Evolutionary conservation across 2,113 vertebrate species (phyloP).

Genomic region (Chaetodon trifascialis): DNA sequence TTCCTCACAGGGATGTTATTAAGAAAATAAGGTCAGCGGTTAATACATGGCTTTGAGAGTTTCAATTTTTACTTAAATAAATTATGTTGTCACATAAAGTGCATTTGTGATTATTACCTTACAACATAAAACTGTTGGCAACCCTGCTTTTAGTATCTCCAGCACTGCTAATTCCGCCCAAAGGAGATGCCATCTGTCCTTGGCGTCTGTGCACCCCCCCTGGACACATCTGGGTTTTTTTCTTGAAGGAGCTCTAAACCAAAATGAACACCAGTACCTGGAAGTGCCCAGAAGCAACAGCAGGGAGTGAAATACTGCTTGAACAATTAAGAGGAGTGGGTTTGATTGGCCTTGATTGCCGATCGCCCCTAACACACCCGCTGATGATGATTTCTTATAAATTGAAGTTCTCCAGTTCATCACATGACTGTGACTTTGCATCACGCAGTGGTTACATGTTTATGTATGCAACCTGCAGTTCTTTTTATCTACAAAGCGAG

Average conservation of each 20-base stretch:
- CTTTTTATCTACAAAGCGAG: not conserved
- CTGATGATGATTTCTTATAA: not conserved
- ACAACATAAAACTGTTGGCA: constrained; percentile 31
- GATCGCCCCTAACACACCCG: not conserved
- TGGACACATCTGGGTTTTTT: constrained; percentile 7
- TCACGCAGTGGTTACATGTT: not conserved
- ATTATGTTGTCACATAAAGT: constrained; percentile 44
- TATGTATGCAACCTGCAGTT: not conserved
- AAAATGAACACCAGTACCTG: not conserved
- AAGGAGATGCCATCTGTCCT: constrained; percentile 29
- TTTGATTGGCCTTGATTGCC: not conserved
- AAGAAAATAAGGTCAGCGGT: constrained; percentile 20
- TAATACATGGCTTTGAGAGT: constrained; percentile 20
- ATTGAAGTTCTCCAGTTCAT: not conserved
- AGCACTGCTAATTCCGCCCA: constrained; percentile 25
- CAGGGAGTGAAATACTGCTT: not conserved
- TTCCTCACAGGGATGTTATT: not conserved
- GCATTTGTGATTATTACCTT: constrained; percentile 50
- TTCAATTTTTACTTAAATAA: constrained; percentile 17
- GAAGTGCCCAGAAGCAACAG: constrained; percentile 8
- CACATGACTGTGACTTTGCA: not conserved
- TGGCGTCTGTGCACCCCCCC: constrained; percentile 6
- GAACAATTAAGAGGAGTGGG: not conserved
- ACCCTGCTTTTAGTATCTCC: constrained; percentile 22
- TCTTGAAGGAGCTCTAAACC: not conserved